A percentile compares a stretch with the other conserved stretches of the same genome.
Conservation (phyloP, 2,888 invertebrate genomes). For the Drymonia ruficornis region DNA sequence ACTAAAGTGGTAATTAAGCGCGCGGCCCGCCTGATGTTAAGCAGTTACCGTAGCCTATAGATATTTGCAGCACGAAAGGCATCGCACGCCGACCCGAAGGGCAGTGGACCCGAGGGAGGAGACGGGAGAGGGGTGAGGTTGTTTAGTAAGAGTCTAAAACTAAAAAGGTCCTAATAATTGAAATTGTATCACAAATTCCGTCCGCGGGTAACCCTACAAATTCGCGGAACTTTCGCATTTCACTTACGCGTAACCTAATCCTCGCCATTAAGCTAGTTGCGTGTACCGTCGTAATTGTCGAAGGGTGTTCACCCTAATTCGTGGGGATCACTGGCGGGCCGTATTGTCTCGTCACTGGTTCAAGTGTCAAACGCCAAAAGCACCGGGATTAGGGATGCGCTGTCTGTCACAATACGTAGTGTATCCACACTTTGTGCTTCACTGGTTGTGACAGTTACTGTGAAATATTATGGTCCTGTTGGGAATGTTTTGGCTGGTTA, state of each 20-base stretch:
- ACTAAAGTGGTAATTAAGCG: no score
- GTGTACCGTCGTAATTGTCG: constrained; percentile 69
- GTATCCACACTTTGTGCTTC: constrained; percentile 21
- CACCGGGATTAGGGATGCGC: constrained; percentile 33
- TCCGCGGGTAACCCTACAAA: constrained; percentile 48
- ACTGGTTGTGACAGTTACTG: constrained; percentile 1
- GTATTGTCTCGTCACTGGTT: constrained; percentile 58
- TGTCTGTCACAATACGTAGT: constrained; percentile 13
- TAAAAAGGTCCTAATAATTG: background rate
- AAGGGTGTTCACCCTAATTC: constrained; percentile 76
- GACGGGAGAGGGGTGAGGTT: no score
- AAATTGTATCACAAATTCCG: constrained; percentile 18
- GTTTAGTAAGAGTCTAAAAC: background rate
- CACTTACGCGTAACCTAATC: constrained; percentile 75
- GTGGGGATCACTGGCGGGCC: constrained; percentile 59
- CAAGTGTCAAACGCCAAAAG: constrained; percentile 69
- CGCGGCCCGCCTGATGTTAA: no score
- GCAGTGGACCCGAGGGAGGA: no score
- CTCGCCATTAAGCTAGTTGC: constrained; percentile 71
- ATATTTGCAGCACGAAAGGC: no score
- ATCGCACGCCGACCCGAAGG: no score
- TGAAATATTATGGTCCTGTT: background rate
- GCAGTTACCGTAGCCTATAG: no score
- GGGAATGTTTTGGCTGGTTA: background rate
- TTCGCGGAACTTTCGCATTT: constrained; percentile 57